Evolutionary conservation across 2,888 invertebrate species (phyloP), one percentile per base, ranked within the genome.

Genomic region (Hemaris fuciformis): DNA sequence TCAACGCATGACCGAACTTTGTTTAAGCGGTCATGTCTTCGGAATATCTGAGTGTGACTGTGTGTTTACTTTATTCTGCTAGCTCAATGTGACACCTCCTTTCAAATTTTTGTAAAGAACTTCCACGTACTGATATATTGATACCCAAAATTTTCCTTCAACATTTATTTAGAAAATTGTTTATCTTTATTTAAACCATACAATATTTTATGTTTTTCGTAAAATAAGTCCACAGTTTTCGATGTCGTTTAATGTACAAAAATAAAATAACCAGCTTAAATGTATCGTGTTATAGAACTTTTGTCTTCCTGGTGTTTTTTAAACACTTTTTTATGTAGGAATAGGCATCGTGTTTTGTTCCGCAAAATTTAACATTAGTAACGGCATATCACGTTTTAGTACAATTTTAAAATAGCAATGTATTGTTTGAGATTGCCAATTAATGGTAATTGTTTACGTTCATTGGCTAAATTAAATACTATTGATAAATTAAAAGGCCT

Each of bases 221-320:
- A n/a, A 38, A n/a, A 53, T 60, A 46, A 41, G 48, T 48, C 38
- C 60, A 4, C 8, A 60, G 8, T 23, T 46, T 48, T 23, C 8
- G 1, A 46, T 18, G 1, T 22, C 15, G n/a, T 10, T 31, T 53
- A 7, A 2, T 31, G 6, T 20, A 46, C 18, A 22, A 10, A 38
- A 46, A 22, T 48, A 46, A 13, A 48, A 8, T 38, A 38, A 38
- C 38, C 42, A 46, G 38, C 20, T 23, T 31, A 25, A 61, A 61
- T 61, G 38, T 62, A 38, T 38, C 38, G 38, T 45, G 58, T 34
- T 45, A 58, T 48, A 27, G 41, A 57, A 38, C 58, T 45, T 61
- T 65, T 65, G 59, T 62, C 64, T 62, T 65, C 64, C 62, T 65
- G 64, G 53, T 61, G 22, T 48, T 59, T 56, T 64, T 61, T 45